Evolutionary conservation across 2,797 vertebrate genomes (phyloP).

Genomic region (Acrossocheilus fasciatus): DNA sequence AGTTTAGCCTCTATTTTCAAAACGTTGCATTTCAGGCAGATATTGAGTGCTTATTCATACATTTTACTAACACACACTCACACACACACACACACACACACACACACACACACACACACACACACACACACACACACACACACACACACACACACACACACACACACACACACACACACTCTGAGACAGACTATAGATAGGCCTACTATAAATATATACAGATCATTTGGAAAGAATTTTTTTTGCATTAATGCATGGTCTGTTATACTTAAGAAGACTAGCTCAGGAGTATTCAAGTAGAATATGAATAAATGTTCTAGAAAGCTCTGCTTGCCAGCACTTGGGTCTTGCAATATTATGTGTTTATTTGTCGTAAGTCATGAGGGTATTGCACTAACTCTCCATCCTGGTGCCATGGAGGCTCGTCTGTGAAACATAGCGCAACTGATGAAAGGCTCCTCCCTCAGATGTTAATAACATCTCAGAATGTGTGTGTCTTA

Average conservation of each 20-base stretch:
- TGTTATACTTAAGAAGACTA: neutral
- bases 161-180: neutral
- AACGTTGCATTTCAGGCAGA: neutral
- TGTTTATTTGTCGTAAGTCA: constrained; percentile 53
- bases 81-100: no score
- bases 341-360: constrained; percentile 29
- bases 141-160: no score
- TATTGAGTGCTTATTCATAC: neutral
- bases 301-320: constrained; percentile 33
- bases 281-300: neutral
- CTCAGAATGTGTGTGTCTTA: constrained; percentile 15
- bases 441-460: constrained; percentile 40
- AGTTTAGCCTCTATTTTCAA: neutral
- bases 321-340: constrained; percentile 18
- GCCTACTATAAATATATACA: neutral
- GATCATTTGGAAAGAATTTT: neutral
- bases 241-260: neutral
- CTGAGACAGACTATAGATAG: neutral
- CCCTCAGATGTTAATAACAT: constrained; percentile 55
- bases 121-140: neutral
- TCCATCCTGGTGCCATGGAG: neutral
- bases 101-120: neutral
- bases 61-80: neutral
- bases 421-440: constrained; percentile 34
- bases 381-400: constrained; percentile 25